Percentiles rank a stretch among this genome's conserved stretches.
These are phyloP conservation scores for Eurypyga helias DNA, from an alignment of 2,113 vertebrate species.

Conservation along the genomic window DNA sequence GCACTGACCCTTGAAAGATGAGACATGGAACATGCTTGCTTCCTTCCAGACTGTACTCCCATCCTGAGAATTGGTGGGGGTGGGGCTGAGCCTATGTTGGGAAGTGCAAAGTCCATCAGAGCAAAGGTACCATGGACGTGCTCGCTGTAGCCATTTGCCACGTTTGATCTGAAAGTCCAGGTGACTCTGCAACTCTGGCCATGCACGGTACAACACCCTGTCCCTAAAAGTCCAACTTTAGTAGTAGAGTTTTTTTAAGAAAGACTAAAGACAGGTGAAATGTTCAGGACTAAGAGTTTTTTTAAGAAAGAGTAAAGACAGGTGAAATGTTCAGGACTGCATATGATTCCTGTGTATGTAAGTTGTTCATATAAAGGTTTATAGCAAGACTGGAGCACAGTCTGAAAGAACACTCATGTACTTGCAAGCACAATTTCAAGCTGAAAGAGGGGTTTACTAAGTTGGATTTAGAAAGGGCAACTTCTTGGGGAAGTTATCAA, in stretches of 20 bases:
- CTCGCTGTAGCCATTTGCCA: not conserved
- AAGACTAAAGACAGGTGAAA: not conserved
- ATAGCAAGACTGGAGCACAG: not conserved
- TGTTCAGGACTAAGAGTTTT: not conserved
- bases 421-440: not conserved
- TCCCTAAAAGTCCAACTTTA: not conserved
- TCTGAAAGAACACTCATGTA: not conserved
- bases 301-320: not conserved
- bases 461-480: not conserved
- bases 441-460: not conserved
- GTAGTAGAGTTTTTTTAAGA: not conserved
- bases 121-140: not conserved
- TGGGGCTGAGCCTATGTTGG: not conserved
- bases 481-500: not conserved
- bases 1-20: conserved; percentile 20
- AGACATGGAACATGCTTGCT: not conserved
- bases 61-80: not conserved
- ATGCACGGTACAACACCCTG: not conserved
- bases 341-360: not conserved
- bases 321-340: not conserved
- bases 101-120: not conserved
- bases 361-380: not conserved
- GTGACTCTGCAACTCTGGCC: not conserved
- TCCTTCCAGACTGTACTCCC: not conserved
- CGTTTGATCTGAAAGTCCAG: not conserved